Conservation (phyloP, 2,888 invertebrate species). For the Habrosyne pyritoides region DNA sequence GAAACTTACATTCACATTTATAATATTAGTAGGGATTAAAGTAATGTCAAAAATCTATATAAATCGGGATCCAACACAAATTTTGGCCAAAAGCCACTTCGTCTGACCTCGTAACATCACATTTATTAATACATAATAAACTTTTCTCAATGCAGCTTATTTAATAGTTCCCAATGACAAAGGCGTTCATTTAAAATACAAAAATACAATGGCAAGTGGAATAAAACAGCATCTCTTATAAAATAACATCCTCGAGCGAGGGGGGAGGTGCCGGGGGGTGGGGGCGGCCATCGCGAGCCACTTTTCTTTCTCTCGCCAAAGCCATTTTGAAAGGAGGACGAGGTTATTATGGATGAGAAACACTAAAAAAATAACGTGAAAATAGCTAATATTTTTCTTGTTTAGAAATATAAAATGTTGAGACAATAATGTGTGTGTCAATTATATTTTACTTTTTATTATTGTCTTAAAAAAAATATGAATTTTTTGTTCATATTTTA, state of each 20-base stretch:
- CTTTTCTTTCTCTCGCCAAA: slow-evolving; percentile 75
- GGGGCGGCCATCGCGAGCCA: slow-evolving; percentile 58
- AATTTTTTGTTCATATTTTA: too few species aligned
- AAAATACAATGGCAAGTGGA: slow-evolving; percentile 68
- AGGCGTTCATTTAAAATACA: slow-evolving; percentile 33
- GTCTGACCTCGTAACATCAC: too few species aligned
- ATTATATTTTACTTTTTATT: too few species aligned
- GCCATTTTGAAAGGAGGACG: slow-evolving; percentile 51
- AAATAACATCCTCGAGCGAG: slow-evolving; percentile 46
- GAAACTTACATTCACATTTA: too few species aligned
- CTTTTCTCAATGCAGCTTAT: background rate
- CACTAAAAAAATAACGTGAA: slow-evolving; percentile 12
- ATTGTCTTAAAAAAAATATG: too few species aligned
- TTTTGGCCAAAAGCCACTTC: too few species aligned
- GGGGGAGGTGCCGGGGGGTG: slow-evolving; percentile 29
- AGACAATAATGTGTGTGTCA: too few species aligned
- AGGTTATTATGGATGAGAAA: slow-evolving; percentile 40
- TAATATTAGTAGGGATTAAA: too few species aligned
- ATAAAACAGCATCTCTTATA: slow-evolving; percentile 68
- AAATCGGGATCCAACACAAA: too few species aligned
- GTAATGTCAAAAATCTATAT: too few species aligned
- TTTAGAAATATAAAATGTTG: too few species aligned
- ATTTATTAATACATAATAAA: background rate
- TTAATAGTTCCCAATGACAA: slow-evolving; percentile 18
- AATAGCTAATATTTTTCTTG: too few species aligned